These are phyloP conservation scores for Heterochromis multidens DNA, from an alignment of 2,113 vertebrate species.

Conservation along the genomic window DNA sequence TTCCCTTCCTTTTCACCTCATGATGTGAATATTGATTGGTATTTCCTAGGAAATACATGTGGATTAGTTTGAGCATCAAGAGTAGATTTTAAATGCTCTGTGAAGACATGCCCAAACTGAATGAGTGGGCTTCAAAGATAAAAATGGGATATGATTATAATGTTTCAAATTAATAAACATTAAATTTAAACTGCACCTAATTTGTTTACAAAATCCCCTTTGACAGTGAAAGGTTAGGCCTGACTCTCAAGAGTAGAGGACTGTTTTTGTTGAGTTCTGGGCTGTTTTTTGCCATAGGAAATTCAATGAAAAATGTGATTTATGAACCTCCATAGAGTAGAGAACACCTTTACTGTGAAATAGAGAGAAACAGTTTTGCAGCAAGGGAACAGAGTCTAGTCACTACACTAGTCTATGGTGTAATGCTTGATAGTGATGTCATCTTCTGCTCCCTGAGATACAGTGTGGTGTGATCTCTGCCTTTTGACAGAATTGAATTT, in stretches of 20 bases:
- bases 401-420: background rate
- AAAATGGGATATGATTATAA: background rate
- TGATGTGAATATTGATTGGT: conserved; percentile 7
- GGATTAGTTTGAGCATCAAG: background rate
- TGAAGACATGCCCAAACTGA: background rate
- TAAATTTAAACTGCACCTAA: background rate
- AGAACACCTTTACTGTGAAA: background rate
- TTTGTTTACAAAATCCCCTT: background rate
- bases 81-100: background rate
- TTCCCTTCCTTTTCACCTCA: conserved; percentile 23
- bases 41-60: background rate
- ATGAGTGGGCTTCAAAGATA: background rate
- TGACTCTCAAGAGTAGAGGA: background rate
- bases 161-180: background rate
- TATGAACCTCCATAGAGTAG: background rate
- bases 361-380: background rate
- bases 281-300: conserved; percentile 15
- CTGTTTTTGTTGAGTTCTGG: background rate
- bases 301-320: background rate
- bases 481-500: background rate
- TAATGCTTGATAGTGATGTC: background rate
- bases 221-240: background rate
- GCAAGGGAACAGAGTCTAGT: background rate
- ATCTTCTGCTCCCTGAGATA: background rate
- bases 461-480: background rate